Conservation (phyloP, 2,113 vertebrate genomes). For the Setophaga petechia region DNA sequence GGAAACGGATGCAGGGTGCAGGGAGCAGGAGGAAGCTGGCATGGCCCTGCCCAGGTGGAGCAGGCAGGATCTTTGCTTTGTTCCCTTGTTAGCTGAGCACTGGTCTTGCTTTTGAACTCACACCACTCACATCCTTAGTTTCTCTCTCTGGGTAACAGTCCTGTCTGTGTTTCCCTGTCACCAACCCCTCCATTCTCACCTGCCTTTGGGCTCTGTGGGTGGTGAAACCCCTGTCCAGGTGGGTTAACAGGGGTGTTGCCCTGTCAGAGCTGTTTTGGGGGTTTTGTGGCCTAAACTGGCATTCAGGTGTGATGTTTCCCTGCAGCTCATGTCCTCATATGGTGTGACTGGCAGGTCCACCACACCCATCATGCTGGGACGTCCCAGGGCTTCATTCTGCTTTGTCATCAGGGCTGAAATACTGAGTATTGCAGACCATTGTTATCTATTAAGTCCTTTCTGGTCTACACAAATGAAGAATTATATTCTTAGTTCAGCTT, state of each 20-base stretch:
- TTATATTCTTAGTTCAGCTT: neutral
- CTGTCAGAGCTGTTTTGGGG: neutral
- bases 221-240: rapidly evolving
- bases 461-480: neutral
- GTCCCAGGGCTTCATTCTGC: neutral
- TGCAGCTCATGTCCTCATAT: neutral
- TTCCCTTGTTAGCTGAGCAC: neutral
- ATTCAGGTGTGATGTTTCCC: neutral
- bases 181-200: rapidly evolving
- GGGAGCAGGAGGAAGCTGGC: neutral
- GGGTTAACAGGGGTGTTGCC: neutral
- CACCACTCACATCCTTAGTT: neutral
- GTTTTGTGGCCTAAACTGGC: neutral
- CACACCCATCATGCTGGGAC: rapidly evolving
- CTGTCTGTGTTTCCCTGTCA: neutral
- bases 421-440: neutral
- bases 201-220: neutral
- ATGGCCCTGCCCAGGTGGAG: neutral
- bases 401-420: neutral
- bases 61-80: neutral
- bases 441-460: neutral
- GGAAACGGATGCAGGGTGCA: neutral
- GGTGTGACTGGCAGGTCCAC: neutral
- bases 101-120: neutral
- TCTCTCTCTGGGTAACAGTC: neutral